These are phyloP conservation scores for Mamestra brassicae DNA, from an alignment of 2,888 invertebrate genomes.

Conservation along the genomic window DNA sequence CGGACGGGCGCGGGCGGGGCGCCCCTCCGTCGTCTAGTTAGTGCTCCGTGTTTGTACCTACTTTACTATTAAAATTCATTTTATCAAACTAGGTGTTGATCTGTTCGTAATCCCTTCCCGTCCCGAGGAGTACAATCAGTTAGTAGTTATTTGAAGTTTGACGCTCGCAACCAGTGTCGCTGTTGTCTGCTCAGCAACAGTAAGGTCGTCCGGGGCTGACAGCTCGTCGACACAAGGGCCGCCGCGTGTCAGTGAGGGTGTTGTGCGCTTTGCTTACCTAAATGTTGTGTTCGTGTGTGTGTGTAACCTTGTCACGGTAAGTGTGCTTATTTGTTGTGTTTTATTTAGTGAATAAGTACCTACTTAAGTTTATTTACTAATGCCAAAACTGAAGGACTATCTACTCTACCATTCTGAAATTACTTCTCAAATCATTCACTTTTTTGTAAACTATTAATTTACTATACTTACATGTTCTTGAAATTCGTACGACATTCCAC, in stretches of 20 bases:
- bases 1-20: conserved; percentile 50
- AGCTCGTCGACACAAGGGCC: not conserved
- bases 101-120: conserved; percentile 56
- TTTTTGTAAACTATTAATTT: not conserved
- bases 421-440: not conserved
- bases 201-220: not conserved
- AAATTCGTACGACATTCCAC: not conserved
- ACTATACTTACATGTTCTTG: not conserved
- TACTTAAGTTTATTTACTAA: not conserved
- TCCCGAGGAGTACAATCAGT: conserved; percentile 22
- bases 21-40: conserved; percentile 59
- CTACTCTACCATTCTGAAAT: not conserved
- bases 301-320: conserved; percentile 64
- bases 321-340: conserved; percentile 61
- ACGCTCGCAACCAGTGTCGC: not conserved
- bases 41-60: conserved; percentile 73
- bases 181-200: conserved; percentile 5
- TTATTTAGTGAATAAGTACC: conserved; percentile 12
- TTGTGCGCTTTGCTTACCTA: conserved; percentile 70
- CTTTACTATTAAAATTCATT: conserved; percentile 77
- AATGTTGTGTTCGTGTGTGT: conserved; percentile 59
- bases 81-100: conserved; percentile 72
- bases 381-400: not conserved
- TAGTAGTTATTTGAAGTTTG: not conserved
- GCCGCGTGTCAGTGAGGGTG: conserved; percentile 40